These are phyloP conservation scores for Cecidostiba fungosa DNA, from an alignment of 2,888 invertebrate species.

Conservation along the genomic window DNA sequence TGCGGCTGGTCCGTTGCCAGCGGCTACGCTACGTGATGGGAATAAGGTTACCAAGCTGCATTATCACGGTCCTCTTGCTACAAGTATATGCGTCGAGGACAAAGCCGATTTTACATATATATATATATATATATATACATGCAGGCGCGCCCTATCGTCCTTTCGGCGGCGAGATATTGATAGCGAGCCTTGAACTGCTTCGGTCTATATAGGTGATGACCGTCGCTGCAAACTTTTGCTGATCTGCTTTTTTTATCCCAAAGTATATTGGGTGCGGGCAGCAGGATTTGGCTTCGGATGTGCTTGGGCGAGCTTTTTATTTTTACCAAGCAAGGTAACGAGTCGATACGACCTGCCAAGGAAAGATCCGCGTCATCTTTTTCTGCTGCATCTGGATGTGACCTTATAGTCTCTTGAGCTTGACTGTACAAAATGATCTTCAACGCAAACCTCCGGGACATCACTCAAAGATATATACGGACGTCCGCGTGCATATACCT, in stretches of 20 bases:
- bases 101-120: not conserved
- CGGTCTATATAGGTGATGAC: not conserved
- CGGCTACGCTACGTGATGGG: slow-evolving; percentile 40
- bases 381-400: no score
- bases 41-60: slow-evolving; percentile 47
- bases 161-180: not conserved
- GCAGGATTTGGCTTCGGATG: not conserved
- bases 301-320: slow-evolving; percentile 4
- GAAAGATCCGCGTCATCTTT: not conserved
- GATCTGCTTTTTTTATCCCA: not conserved
- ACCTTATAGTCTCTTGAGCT: no score
- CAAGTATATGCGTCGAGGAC: not conserved
- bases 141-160: not conserved
- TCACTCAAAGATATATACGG: not conserved
- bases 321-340: no score
- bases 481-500: not conserved
- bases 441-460: not conserved
- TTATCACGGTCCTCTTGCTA: slow-evolving; percentile 27
- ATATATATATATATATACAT: no score
- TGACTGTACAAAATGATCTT: not conserved
- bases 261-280: not conserved
- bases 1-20: slow-evolving; percentile 11
- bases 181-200: slow-evolving; percentile 10
- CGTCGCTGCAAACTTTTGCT: not conserved
- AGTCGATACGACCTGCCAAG: not conserved